Percentiles rank a stretch among this genome's conserved stretches.
These are phyloP conservation scores for Pandemis cinnamomeana DNA, from an alignment of 2,888 invertebrate species.

Conservation along the genomic window DNA sequence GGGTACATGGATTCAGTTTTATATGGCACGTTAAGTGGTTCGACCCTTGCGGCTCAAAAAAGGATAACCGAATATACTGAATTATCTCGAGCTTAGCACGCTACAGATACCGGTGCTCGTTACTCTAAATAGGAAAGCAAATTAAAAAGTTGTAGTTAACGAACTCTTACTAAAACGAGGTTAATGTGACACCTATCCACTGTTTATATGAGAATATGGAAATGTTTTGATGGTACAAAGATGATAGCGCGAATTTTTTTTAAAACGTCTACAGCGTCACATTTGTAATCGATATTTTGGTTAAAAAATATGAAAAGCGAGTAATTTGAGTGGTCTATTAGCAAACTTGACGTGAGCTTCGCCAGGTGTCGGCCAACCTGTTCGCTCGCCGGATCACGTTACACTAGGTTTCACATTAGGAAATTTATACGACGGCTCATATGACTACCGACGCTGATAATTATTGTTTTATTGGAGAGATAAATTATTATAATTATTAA, in stretches of 20 bases:
- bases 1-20: slow-evolving; percentile 25
- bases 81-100: slow-evolving; percentile 24
- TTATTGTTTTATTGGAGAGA: slow-evolving; percentile 80
- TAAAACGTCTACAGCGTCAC: slow-evolving; percentile 1
- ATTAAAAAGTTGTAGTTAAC: slow-evolving; percentile 33
- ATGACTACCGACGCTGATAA: slow-evolving; percentile 78
- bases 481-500: slow-evolving; percentile 81
- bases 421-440: slow-evolving; percentile 82
- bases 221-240: slow-evolving; percentile 8
- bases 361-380: slow-evolving; percentile 77
- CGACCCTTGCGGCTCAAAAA: slow-evolving; percentile 25
- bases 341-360: slow-evolving; percentile 67
- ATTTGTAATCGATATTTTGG: slow-evolving; percentile 61
- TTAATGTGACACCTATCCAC: slow-evolving; percentile 35
- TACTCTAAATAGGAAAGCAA: slow-evolving; percentile 37
- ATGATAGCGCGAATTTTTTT: slow-evolving; percentile 18
- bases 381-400: slow-evolving; percentile 73
- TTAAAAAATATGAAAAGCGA: slow-evolving; percentile 42
- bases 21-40: slow-evolving; percentile 29
- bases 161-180: slow-evolving; percentile 28
- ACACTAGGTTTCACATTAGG: slow-evolving; percentile 83
- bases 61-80: slow-evolving; percentile 17
- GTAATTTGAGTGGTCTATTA: slow-evolving; percentile 62
- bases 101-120: slow-evolving; percentile 19
- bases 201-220: slow-evolving; percentile 18